phyloP scores from a whole-genome alignment of 2,888 invertebrate genomes.

The Microctonus aethiopoides region DNA sequence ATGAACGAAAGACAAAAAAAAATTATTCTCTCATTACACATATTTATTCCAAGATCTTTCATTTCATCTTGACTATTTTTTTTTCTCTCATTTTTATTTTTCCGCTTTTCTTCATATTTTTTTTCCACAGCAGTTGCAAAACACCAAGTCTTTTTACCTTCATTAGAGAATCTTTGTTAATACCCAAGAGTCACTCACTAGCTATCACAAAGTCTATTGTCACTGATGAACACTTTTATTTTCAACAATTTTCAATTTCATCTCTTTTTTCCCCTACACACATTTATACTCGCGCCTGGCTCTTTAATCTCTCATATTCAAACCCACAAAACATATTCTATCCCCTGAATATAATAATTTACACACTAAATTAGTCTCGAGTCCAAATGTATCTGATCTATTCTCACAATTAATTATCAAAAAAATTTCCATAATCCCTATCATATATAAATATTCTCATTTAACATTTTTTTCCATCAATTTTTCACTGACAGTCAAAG shows the following conservation, averaged over 20 bases:
- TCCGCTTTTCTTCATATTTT: conserved; percentile 11
- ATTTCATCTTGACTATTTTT: not conserved
- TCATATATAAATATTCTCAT: not conserved
- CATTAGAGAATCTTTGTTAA: not conserved
- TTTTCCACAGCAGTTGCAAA: not conserved
- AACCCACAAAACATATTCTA: not conserved
- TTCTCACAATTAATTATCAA: not conserved
- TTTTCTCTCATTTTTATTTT: not conserved
- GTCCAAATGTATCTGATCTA: not conserved
- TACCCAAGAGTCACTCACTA: not conserved
- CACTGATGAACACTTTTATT: not conserved
- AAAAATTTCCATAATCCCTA: not conserved
- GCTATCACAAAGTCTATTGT: not conserved
- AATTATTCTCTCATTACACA: not conserved
- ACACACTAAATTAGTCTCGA: not conserved
- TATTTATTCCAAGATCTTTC: not conserved
- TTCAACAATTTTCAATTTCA: not conserved
- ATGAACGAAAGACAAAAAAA: conserved; percentile 5
- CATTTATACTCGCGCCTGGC: too few relatives aligned
- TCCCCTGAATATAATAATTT: not conserved
- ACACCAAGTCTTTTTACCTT: not conserved
- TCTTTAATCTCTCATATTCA: not conserved
- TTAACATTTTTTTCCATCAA: not conserved
- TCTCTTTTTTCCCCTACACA: not conserved
- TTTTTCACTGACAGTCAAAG: not conserved